Evolutionary conservation across 1,140 invertebrate genomes (phyloP), one percentile per base, ranked within the genome.

Genomic region (Cyclina sinensis): DNA sequence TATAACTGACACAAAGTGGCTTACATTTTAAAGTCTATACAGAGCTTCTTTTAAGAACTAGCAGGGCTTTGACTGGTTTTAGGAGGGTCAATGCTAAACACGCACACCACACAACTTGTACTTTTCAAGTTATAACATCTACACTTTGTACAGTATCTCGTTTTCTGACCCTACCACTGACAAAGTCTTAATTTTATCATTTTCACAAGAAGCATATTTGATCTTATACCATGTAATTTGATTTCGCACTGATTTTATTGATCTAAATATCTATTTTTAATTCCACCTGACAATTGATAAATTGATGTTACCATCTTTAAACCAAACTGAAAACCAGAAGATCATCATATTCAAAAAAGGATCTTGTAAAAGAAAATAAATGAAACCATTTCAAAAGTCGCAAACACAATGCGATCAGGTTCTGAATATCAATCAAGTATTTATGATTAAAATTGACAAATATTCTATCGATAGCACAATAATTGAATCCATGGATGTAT

Each of bases 361-460:
- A 70, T 70, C 65, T 14, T 37, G 16, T 70, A 37, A 27, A 70
- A 70, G 37, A 70, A 70, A 18, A 70, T 70, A n/a, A 70, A 37
- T 27, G 30, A 2, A 62, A 57, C 18, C 57, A 27, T 62, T 70
- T 37, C 65, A 37, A 70, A 37, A 37, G 65, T 70, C 21, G 12
- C 24, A 32, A 65, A 32, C 32, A 65, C 59, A 37, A 70, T 70
- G 35, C 27, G 35, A 70, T 70, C 65, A 37, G 24, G 32, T 70
- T 39, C 65, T 37, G 21, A 70, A 18, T 21, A 70, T 70, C 35
- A 70, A 70, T 70, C 65, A 70, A 70, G 32, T 65, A 65, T 70
- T 70, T 70, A 70, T 7, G 35, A 70, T 70, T 18, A 70, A 70
- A 37, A 70, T 37, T 70, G 65, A 70, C 57, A 62, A 62, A 62